These are phyloP conservation scores for Pachliopta kotzebuea DNA, from an alignment of 2,888 invertebrate genomes.

Conservation along the genomic window DNA sequence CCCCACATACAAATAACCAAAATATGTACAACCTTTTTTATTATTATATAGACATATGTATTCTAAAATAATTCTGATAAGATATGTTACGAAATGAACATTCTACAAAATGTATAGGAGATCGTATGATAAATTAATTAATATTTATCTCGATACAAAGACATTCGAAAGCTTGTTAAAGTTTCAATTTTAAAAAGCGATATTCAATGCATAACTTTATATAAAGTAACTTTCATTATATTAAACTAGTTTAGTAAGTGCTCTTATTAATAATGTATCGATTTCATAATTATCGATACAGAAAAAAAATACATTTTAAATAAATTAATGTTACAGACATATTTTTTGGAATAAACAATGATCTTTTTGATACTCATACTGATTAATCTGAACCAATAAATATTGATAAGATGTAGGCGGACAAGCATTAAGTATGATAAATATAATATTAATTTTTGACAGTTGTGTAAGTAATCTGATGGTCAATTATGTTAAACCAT, in stretches of 20 bases:
- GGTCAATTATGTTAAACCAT: background rate
- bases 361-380: background rate
- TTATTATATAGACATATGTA: background rate
- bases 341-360: background rate
- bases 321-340: background rate
- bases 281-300: background rate
- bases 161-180: slow-evolving; percentile 35
- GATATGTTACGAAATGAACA: slow-evolving; percentile 10
- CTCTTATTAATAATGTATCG: background rate
- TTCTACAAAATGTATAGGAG: slow-evolving; percentile 4
- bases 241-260: slow-evolving; percentile 6
- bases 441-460: background rate
- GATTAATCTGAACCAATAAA: background rate
- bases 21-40: background rate
- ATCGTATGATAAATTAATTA: slow-evolving; percentile 32
- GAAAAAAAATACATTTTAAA: background rate
- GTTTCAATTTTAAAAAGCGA: slow-evolving; percentile 28
- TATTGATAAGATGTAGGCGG: background rate
- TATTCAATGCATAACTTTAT: slow-evolving; percentile 23
- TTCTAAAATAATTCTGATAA: background rate
- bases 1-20: too few species aligned
- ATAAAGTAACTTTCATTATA: slow-evolving; percentile 17
- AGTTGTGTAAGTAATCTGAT: background rate
- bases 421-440: background rate
- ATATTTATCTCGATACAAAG: slow-evolving; percentile 35